These are phyloP conservation scores for Neodiprion lecontei DNA, from an alignment of 1,140 invertebrate species.

Conservation along the genomic window DNA sequence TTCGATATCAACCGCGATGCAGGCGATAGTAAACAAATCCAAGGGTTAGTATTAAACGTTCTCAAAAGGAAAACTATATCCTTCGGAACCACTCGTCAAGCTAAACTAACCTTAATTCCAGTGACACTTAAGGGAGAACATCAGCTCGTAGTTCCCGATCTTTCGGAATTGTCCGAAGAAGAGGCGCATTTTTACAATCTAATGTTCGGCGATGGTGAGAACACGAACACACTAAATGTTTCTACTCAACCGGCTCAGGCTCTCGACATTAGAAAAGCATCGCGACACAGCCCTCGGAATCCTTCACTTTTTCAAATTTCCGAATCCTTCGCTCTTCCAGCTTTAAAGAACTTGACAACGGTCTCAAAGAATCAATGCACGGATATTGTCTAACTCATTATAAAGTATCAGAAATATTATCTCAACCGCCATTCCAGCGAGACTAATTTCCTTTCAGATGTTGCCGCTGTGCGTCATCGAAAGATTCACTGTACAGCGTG, in stretches of 20 bases:
- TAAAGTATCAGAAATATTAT: too few species aligned
- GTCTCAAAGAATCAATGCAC: too few species aligned
- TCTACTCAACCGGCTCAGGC: background rate
- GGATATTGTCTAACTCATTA: too few species aligned
- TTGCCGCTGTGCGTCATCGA: slow-evolving; percentile 60
- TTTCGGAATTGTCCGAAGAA: slow-evolving; percentile 34
- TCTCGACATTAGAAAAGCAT: too few species aligned
- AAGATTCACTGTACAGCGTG: slow-evolving; percentile 77
- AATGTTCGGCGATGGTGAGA: slow-evolving; percentile 48
- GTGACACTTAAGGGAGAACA: background rate
- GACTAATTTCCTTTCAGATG: slow-evolving; percentile 37
- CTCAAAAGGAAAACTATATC: too few species aligned
- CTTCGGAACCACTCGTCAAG: too few species aligned
- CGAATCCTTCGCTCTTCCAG: background rate
- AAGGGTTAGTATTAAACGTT: background rate
- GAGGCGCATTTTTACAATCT: slow-evolving; percentile 49
- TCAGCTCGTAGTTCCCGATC: background rate
- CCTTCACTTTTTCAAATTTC: slow-evolving; percentile 5
- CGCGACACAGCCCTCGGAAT: too few species aligned
- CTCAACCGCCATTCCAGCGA: too few species aligned
- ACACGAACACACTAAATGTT: background rate
- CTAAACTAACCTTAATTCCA: slow-evolving; percentile 1
- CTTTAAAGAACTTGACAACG: too few species aligned
- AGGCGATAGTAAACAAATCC: background rate
- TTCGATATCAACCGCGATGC: background rate